A percentile compares a stretch with the other conserved stretches of the same genome.
Evolutionary conservation across 2,888 invertebrate genomes (phyloP).

Genomic region (Oligia strigilis): DNA sequence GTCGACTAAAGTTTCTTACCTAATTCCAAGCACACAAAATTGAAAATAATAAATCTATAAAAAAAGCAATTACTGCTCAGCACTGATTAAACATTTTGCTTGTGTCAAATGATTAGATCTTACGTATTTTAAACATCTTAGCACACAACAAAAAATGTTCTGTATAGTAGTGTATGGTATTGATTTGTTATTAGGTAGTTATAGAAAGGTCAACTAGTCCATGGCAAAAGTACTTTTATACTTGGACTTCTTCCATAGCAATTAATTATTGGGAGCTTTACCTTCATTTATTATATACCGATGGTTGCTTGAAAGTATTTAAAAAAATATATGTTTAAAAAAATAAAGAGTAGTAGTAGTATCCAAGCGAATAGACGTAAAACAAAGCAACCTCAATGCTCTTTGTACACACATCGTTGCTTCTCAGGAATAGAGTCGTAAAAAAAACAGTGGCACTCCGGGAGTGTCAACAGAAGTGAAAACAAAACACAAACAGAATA

Average conservation of each 20-base stretch:
- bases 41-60: too few relatives aligned
- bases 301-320: neutral
- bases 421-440: too few relatives aligned
- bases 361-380: neutral
- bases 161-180: neutral
- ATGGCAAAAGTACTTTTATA: constrained; percentile 7
- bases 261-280: neutral
- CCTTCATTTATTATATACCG: neutral
- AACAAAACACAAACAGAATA: too few relatives aligned
- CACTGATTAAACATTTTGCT: too few relatives aligned
- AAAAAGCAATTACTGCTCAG: too few relatives aligned
- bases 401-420: neutral
- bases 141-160: neutral
- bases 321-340: neutral
- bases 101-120: neutral
- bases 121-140: neutral
- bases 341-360: too few relatives aligned
- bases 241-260: neutral
- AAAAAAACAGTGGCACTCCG: too few relatives aligned
- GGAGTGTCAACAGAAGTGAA: too few relatives aligned
- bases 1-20: too few relatives aligned
- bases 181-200: constrained; percentile 21
- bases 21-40: neutral
- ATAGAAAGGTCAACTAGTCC: neutral
- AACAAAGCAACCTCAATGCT: neutral